Evolutionary conservation across 2,888 invertebrate species (phyloP).

Genomic region (Tubulanus polymorphus): DNA sequence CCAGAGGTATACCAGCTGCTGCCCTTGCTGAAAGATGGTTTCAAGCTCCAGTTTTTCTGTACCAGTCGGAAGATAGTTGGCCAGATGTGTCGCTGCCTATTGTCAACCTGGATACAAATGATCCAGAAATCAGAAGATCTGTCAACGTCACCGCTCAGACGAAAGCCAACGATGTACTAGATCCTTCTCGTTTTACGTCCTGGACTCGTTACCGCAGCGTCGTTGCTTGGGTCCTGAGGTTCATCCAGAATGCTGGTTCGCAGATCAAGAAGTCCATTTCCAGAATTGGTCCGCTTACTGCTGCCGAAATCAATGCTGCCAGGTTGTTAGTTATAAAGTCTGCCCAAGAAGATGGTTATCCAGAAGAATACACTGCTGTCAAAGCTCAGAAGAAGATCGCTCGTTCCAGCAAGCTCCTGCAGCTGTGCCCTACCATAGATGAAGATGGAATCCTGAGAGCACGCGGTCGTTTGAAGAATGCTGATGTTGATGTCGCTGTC

Average conservation of each 20-base stretch:
- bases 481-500: neutral
- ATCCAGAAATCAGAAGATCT: neutral
- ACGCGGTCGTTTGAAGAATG: neutral
- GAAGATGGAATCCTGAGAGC: neutral
- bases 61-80: conserved; percentile 5
- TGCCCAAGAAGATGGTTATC: neutral
- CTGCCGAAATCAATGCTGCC: neutral
- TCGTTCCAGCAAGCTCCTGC: neutral
- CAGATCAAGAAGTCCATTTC: neutral
- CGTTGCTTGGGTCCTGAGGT: neutral
- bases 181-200: neutral
- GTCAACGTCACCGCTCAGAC: neutral
- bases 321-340: neutral
- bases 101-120: neutral
- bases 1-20: conserved; percentile 2
- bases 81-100: neutral
- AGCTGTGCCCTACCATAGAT: neutral
- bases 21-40: conserved; percentile 2
- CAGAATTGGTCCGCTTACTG: neutral
- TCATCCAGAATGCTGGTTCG: neutral
- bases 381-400: neutral
- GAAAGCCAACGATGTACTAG: neutral
- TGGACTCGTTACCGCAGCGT: neutral
- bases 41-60: conserved; percentile 11
- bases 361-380: neutral